phyloP scores from a whole-genome alignment of 1,140 invertebrate genomes.

The Anastatus disparis region DNA sequence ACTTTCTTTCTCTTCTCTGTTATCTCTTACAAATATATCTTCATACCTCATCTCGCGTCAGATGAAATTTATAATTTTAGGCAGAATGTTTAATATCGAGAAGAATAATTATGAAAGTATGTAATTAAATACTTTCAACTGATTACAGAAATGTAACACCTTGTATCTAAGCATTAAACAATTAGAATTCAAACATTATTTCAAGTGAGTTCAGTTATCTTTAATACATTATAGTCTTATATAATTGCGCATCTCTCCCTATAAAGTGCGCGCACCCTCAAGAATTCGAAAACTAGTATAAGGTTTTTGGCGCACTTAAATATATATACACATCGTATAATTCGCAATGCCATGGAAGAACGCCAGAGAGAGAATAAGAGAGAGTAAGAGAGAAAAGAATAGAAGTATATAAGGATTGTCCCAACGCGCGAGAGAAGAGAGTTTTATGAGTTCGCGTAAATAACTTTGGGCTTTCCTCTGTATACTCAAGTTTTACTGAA shows the following conservation, averaged over 20 bases:
- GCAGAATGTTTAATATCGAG: too few species aligned
- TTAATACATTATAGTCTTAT: too few species aligned
- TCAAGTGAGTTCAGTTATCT: background rate
- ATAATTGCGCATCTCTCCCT: constrained; percentile 4
- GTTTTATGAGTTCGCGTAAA: constrained; percentile 56
- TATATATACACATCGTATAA: too few species aligned
- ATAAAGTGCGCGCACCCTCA: constrained; percentile 22
- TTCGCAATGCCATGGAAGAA: constrained; percentile 3
- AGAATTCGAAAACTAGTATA: constrained; percentile 25
- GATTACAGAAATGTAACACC: too few species aligned
- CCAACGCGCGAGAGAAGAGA: constrained; percentile 31
- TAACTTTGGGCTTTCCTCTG: constrained; percentile 44
- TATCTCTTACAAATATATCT: constrained; percentile 1
- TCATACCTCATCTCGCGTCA: background rate
- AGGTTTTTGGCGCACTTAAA: constrained; percentile 3
- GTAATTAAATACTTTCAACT: too few species aligned
- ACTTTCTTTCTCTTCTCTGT: background rate
- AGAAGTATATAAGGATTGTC: constrained; percentile 3
- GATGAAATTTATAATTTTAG: too few species aligned
- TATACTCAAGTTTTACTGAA: constrained; percentile 34
- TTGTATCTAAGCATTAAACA: background rate
- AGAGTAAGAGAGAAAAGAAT: too few species aligned
- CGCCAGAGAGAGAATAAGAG: too few species aligned
- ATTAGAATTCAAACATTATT: background rate
- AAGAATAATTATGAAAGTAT: too few species aligned